Conservation (phyloP, 2,797 vertebrate genomes). For the Fistularia tabacaria region DNA sequence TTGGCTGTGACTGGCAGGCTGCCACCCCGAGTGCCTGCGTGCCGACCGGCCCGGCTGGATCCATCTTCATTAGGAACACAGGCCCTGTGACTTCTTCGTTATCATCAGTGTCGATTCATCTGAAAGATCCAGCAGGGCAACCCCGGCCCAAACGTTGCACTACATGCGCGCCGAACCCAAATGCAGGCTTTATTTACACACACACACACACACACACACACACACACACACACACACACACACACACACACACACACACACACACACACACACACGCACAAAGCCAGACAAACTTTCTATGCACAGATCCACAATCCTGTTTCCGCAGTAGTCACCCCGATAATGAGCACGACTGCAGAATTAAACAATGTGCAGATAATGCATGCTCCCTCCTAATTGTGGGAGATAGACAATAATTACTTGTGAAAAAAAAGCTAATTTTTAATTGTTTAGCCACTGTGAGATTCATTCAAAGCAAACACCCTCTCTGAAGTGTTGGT, state of each 20-base stretch:
- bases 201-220: slow-evolving; percentile 14
- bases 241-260: slow-evolving; percentile 18
- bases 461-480: neutral
- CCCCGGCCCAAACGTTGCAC: slow-evolving; percentile 35
- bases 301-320: slow-evolving; percentile 12
- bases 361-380: slow-evolving; percentile 47
- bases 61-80: slow-evolving; percentile 72
- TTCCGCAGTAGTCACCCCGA: slow-evolving; percentile 14
- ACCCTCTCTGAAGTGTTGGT: neutral
- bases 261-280: slow-evolving; percentile 13
- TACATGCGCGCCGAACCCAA: slow-evolving; percentile 23
- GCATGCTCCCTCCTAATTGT: slow-evolving; percentile 30
- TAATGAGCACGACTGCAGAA: slow-evolving; percentile 32
- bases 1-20: slow-evolving; percentile 70
- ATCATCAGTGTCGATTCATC: slow-evolving; percentile 72
- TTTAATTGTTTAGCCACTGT: slow-evolving; percentile 30
- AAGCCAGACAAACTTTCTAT: slow-evolving; percentile 6
- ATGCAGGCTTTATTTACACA: slow-evolving; percentile 14
- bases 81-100: slow-evolving; percentile 65
- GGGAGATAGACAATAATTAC: slow-evolving; percentile 44
- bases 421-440: slow-evolving; percentile 25
- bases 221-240: slow-evolving; percentile 18
- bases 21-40: slow-evolving; percentile 56
- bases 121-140: slow-evolving; percentile 64
- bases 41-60: slow-evolving; percentile 59